Evolutionary conservation across 1,140 invertebrate genomes (phyloP).

Genomic region (Tribolium castaneum): DNA sequence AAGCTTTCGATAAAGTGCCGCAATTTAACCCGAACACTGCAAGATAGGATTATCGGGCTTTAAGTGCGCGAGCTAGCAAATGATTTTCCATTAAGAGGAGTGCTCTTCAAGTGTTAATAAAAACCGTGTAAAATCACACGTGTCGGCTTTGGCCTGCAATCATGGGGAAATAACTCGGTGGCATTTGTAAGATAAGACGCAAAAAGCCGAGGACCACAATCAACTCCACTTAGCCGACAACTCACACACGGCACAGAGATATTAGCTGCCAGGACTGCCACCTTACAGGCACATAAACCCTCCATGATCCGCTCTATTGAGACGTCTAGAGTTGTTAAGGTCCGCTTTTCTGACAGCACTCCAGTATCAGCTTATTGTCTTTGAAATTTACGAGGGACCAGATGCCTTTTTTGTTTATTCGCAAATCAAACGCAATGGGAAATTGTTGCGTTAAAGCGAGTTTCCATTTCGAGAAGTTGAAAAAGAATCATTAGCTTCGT

Average conservation of each 20-base stretch:
- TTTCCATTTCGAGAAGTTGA: neutral
- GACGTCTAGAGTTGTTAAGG: constrained; percentile 42
- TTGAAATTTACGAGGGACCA: constrained; percentile 38
- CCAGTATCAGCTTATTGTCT: constrained; percentile 43
- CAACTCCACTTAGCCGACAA: constrained; percentile 18
- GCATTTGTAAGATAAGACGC: constrained; percentile 32
- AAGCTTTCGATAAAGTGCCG: neutral
- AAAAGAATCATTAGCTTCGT: constrained; percentile 21
- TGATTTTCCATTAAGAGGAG: constrained; percentile 8
- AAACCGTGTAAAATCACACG: constrained; percentile 12
- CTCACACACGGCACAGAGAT: constrained; percentile 27
- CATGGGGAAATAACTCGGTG: constrained; percentile 9
- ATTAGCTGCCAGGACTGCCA: constrained; percentile 38
- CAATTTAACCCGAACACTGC: neutral
- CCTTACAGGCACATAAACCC: constrained; percentile 35
- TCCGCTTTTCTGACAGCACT: constrained; percentile 38
- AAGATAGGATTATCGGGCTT: neutral
- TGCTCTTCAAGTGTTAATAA: constrained; percentile 16
- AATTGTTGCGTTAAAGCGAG: neutral
- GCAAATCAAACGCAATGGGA: neutral
- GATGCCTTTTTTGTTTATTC: constrained; percentile 36
- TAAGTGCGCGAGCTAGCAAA: neutral
- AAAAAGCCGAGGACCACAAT: constrained; percentile 18
- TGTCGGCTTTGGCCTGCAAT: neutral
- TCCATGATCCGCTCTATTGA: constrained; percentile 39